Base-by-base conservation (phyloP, 2,888 invertebrate genomes). In the Diaprepes abbreviatus region DNA sequence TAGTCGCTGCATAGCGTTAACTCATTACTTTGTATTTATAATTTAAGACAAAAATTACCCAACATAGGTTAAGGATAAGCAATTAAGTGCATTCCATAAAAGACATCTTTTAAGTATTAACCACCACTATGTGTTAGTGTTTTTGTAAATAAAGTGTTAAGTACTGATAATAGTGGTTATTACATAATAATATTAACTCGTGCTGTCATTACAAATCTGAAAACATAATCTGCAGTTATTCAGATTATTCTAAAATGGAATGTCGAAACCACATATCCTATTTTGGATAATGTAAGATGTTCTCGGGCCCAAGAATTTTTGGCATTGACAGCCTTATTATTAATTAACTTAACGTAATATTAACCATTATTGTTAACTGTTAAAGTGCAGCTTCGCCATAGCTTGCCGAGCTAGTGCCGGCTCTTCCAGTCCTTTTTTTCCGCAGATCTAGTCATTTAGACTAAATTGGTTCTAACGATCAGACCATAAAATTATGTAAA, bases 401-500 rank as follows among this genome's bases (percentile, higher is more conserved):
- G 76, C 78, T 80, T 80, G 79, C 78, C 78, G 48, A 28, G 28
- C 48, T 50, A 50, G 9, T 28, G 28, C 48, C 28, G 48, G 48
- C 48, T 28, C 28, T 75, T 75, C 54, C 72, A 57, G 9, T 45
- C 17, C 48, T 68, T 77, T 73, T 65, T 66, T 71, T 75, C 73
- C 72, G 78, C 80, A 81, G 81, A 79, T 82, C 82, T 82, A 81
- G 82, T 82, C 81, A 81, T 9, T 40, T 28, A 28, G 31, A 50
- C 9, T 28, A 50, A 50, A 50, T 31, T 67, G 78, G 76, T 77
- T 35, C n/a, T 3, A 24, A 50, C 14, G 14, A 50, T 24, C 24
- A 24, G 5, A 24, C 5, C n/a, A n/a, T n/a, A n/a, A n/a, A n/a
- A n/a, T n/a, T n/a, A n/a, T n/a, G n/a, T n/a, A n/a, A n/a, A n/a